A percentile compares a stretch with the other conserved stretches of the same genome.
phyloP scores from a whole-genome alignment of 2,888 invertebrate species.

The Apamea sordens region DNA sequence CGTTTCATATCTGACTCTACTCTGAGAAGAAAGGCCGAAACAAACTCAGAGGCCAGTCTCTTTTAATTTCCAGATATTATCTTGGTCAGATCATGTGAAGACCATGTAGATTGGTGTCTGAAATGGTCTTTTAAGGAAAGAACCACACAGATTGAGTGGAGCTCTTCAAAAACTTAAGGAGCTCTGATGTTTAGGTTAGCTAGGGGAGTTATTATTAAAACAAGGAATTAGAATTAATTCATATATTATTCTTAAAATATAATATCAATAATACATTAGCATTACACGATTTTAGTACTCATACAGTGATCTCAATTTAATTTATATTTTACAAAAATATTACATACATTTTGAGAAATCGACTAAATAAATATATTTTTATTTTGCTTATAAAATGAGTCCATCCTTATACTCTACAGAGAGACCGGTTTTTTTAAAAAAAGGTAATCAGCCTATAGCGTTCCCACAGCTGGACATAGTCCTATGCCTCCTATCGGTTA shows the following conservation, averaged over 20 bases:
- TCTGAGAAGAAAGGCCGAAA: too few relatives aligned
- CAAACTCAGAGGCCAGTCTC: too few relatives aligned
- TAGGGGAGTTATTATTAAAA: neutral
- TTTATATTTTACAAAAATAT: conserved; percentile 26
- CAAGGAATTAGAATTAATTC: neutral
- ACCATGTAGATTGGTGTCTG: too few relatives aligned
- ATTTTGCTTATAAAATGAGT: neutral
- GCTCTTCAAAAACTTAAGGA: too few relatives aligned
- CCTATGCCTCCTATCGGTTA: too few relatives aligned
- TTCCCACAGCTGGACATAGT: too few relatives aligned
- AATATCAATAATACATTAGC: neutral
- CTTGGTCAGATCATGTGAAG: too few relatives aligned
- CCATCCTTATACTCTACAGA: conserved; percentile 10
- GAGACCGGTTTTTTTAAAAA: neutral
- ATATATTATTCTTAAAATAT: conserved; percentile 16
- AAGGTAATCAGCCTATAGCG: neutral
- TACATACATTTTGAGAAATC: conserved; percentile 20
- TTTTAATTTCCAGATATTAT: too few relatives aligned
- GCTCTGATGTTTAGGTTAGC: too few relatives aligned
- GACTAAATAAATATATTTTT: conserved; percentile 27
- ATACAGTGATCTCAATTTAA: neutral
- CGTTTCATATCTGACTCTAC: too few relatives aligned
- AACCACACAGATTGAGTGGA: too few relatives aligned
- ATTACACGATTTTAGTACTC: neutral
- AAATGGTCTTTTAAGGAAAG: too few relatives aligned